Evolutionary conservation across 2,113 vertebrate species (phyloP), one percentile per base, ranked within the genome.

Genomic region (Chitala chitala): DNA sequence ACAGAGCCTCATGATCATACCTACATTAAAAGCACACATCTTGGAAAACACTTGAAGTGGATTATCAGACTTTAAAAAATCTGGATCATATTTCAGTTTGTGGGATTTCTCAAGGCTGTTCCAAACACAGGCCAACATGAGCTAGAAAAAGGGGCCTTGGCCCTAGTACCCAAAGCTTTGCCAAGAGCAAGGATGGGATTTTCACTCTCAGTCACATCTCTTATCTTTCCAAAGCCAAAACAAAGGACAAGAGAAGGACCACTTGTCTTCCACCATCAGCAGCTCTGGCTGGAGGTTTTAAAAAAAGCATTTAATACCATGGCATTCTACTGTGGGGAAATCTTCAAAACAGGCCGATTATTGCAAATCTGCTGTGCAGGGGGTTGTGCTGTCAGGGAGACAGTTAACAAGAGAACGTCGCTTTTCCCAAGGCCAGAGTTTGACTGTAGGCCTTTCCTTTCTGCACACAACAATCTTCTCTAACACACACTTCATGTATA

Each of bases 161-260:
- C 24, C 26, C 42, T 17, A 29, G 58, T 15, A 0, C 42, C 31
- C 46, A 38, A 9, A n/a, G 58, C 44, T 42, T 44, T 38, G 55
- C 36, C 46, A 1, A 68, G 48, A 31, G 38, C 64, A 69, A 55
- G 50, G 51, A 69, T 22, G 38, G 31, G 38, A 69, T 56, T 55
- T 38, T 38, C n/a, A 75, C 33, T 40, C 48, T 55, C 33, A 46
- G 50, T 58, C 69, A 56, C 64, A 40, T 75, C 36, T 40, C 53
- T 38, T 66, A 68, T 68, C 64, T 24, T 48, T 69, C 63, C 26
- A 51, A 56, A 58, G 73, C 64, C 53, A 69, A 56, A 69, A 75
- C 64, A 66, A n/a, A 68, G 51, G 50, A 51, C 51, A 75, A 51
- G 58, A 75, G 64, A 75, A 38, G 51, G 24, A 46, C 64, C 64